These are phyloP conservation scores for Nylanderia fulva DNA, from an alignment of 1,140 invertebrate genomes.

Conservation along the genomic window DNA sequence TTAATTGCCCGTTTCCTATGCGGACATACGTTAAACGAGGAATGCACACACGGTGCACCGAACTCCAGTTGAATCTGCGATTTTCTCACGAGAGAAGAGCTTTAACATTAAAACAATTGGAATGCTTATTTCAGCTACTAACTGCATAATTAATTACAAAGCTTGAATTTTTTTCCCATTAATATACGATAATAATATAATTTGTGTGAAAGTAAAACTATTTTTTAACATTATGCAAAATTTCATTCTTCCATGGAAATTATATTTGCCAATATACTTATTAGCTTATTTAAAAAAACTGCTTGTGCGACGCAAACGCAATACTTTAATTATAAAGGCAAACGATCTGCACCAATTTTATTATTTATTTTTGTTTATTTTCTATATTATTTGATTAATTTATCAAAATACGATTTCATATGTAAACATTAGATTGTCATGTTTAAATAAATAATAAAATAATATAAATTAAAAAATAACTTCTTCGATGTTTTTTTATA, in stretches of 20 bases:
- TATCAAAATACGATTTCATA: conserved; percentile 8
- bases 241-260: neutral
- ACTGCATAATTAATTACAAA: neutral
- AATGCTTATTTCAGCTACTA: neutral
- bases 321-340: conserved; percentile 13
- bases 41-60: neutral
- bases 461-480: no score
- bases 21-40: conserved; percentile 29
- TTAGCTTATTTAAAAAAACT: neutral
- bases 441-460: no score
- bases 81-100: conserved; percentile 19
- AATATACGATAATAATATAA: neutral
- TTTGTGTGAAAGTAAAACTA: neutral
- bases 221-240: neutral
- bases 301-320: neutral
- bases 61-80: conserved; percentile 21
- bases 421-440: neutral
- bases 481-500: no score
- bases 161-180: neutral
- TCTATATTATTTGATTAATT: conserved; percentile 13
- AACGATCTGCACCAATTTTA: neutral
- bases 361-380: conserved; percentile 17
- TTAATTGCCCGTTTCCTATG: conserved; percentile 55
- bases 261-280: neutral
- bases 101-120: neutral